Evolutionary conservation across 2,113 vertebrate genomes (phyloP).

Genomic region (Brachypodius melanocephalos): DNA sequence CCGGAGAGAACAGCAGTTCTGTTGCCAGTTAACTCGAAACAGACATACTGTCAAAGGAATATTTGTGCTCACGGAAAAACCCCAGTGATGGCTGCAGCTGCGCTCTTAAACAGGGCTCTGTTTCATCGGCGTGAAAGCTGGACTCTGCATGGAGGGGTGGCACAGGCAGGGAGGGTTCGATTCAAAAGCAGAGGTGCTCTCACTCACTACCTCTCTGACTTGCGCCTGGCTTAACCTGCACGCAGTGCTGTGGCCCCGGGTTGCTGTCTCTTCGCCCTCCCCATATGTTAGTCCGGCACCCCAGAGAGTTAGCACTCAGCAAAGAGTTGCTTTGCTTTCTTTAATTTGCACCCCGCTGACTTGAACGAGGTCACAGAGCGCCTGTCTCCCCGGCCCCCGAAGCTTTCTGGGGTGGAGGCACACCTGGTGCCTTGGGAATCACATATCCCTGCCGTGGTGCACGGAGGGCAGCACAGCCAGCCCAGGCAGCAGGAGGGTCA

Average conservation of each 20-base stretch:
- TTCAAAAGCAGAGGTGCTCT: not conserved
- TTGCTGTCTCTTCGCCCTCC: not conserved
- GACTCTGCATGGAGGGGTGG: not conserved
- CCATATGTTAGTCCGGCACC: not conserved
- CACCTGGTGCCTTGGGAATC: not conserved
- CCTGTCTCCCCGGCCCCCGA: not conserved
- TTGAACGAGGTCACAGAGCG: rapidly evolving
- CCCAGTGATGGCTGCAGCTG: not conserved
- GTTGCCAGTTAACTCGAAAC: not conserved
- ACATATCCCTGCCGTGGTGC: rapidly evolving
- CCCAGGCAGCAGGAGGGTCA: not conserved
- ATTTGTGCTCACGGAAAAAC: constrained; percentile 25
- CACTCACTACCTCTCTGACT: not conserved
- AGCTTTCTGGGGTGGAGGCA: not conserved
- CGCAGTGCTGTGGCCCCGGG: no score
- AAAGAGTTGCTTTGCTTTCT: not conserved
- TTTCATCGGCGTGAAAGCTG: not conserved
- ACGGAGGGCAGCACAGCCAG: rapidly evolving
- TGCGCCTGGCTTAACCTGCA: not conserved
- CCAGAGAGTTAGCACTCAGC: not conserved
- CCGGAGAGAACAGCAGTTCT: not conserved
- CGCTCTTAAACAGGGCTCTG: constrained; percentile 26
- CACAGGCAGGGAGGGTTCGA: not conserved
- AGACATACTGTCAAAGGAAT: constrained; percentile 43
- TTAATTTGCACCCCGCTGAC: not conserved